Percentiles rank a stretch among this genome's conserved stretches.
phyloP scores from a whole-genome alignment of 2,888 invertebrate species.

The Notocelia uddmanniana region DNA sequence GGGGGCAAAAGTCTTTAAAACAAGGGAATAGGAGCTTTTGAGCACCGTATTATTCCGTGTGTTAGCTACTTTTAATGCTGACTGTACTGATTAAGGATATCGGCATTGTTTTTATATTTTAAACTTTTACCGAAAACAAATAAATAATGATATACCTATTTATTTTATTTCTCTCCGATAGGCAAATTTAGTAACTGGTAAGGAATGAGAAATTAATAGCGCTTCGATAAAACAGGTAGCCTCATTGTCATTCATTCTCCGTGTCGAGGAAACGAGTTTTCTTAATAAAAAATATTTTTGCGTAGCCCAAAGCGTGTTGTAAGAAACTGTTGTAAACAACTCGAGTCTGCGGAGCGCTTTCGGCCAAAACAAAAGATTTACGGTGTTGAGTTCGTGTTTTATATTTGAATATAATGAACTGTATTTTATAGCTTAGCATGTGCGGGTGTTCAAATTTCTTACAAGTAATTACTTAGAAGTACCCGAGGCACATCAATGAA shows the following conservation, averaged over 20 bases:
- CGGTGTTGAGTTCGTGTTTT: neutral
- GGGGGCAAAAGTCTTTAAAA: no score
- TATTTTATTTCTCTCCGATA: neutral
- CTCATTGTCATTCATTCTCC: conserved; percentile 5
- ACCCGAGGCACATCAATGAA: no score
- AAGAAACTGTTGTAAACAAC: neutral
- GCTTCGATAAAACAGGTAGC: neutral
- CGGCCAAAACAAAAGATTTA: neutral
- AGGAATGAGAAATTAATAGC: conserved; percentile 5
- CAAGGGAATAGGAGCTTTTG: no score
- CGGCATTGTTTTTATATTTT: no score
- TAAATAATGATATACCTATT: neutral
- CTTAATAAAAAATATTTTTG: conserved; percentile 17
- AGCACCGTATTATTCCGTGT: no score
- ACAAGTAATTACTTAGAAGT: no score
- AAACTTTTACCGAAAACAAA: no score
- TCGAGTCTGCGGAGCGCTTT: neutral
- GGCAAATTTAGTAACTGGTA: neutral
- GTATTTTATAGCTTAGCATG: neutral
- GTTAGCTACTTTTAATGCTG: no score
- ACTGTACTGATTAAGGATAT: no score
- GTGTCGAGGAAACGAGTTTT: conserved; percentile 16
- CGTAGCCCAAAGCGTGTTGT: conserved; percentile 5
- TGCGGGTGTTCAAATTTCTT: no score
- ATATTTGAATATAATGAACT: neutral